These are phyloP conservation scores for Drosophila conformis DNA, from an alignment of 2,888 invertebrate genomes.

Conservation along the genomic window DNA sequence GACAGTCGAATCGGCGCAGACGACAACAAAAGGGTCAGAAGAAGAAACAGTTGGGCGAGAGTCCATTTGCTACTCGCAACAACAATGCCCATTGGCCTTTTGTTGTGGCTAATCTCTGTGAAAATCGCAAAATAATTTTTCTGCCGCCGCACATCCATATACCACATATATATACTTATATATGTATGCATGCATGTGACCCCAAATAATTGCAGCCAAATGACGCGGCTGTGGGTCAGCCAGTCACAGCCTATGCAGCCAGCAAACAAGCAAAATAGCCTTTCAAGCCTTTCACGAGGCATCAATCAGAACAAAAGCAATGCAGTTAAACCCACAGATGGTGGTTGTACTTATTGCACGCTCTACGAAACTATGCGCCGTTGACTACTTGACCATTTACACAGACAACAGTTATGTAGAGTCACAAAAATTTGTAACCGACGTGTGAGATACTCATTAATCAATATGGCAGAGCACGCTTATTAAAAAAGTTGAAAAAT, in stretches of 20 bases:
- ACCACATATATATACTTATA: conserved; percentile 1
- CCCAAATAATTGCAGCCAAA: conserved; percentile 78
- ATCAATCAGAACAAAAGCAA: conserved; percentile 17
- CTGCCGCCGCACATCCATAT: conserved; percentile 18
- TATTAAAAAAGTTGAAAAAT: neutral
- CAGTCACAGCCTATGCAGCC: neutral
- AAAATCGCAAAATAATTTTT: conserved; percentile 71
- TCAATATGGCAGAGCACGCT: no score
- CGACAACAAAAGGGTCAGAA: conserved; percentile 61
- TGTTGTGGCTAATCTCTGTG: conserved; percentile 78
- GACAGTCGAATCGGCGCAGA: conserved; percentile 14
- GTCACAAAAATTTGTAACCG: neutral
- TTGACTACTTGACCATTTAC: conserved; percentile 8
- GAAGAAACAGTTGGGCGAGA: conserved; percentile 58
- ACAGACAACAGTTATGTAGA: neutral
- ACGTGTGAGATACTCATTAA: neutral
- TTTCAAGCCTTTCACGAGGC: conserved; percentile 61
- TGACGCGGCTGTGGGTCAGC: conserved; percentile 62
- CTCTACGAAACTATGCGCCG: neutral
- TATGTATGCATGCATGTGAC: conserved; percentile 20
- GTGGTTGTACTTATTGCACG: conserved; percentile 27
- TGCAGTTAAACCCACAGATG: conserved; percentile 17
- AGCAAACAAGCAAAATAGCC: conserved; percentile 2
- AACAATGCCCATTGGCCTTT: conserved; percentile 67
- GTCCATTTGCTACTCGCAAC: conserved; percentile 27